Conservation (phyloP, 2,113 vertebrate genomes). For the Sinocyclocheilus anshuiensis region DNA sequence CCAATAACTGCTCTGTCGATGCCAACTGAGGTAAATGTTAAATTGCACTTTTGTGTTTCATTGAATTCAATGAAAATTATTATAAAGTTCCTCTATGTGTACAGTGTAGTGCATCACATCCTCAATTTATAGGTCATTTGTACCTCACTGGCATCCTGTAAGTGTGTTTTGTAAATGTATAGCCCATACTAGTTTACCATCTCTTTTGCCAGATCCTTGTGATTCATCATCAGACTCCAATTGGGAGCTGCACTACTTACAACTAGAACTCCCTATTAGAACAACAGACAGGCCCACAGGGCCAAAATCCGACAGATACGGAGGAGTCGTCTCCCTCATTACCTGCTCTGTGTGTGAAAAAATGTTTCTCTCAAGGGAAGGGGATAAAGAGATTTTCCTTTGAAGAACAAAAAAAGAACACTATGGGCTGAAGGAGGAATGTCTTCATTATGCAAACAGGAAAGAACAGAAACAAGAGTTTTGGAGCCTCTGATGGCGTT, state of each 20-base stretch:
- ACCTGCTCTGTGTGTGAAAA: slow-evolving; percentile 23
- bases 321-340: slow-evolving; percentile 41
- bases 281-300: slow-evolving; percentile 40
- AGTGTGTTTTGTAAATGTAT: not conserved
- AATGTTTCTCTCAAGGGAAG: slow-evolving; percentile 32
- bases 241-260: slow-evolving; percentile 52
- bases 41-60: no score
- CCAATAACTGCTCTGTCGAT: no score
- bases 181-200: not conserved
- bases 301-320: not conserved
- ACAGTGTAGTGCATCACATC: no score
- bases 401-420: slow-evolving; percentile 29
- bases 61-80: no score
- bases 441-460: slow-evolving; percentile 45
- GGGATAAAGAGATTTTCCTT: slow-evolving; percentile 20
- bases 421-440: slow-evolving; percentile 37
- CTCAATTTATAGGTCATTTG: no score
- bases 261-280: slow-evolving; percentile 41
- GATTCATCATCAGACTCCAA: slow-evolving; percentile 50
- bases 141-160: no score
- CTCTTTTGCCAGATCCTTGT: slow-evolving; percentile 24
- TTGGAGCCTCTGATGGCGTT: slow-evolving; percentile 19
- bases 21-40: no score
- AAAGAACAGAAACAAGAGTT: slow-evolving; percentile 25
- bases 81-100: no score